Evolutionary conservation across 2,888 invertebrate genomes (phyloP), one percentile per base, ranked within the genome.

Genomic region (Zele albiditarsus): DNA sequence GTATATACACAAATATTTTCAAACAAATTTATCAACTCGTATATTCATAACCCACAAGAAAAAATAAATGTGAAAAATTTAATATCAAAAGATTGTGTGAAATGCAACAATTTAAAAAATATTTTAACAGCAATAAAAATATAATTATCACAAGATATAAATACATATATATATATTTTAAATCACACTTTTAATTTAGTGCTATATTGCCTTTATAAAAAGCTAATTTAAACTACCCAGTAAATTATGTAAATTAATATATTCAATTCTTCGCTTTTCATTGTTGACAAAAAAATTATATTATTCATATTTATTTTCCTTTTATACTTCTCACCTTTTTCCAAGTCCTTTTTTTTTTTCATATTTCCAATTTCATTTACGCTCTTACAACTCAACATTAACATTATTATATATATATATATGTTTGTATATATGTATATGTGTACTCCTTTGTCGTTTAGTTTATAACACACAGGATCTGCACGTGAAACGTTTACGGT

Each of bases 401-500:
- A n/a, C n/a, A n/a, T n/a, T n/a, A 38, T 16, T 46, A 46, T 46
- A 46, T 2, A 46, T 3, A 46, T 46, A n/a, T 5, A 14, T 16
- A 16, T n/a, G n/a, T 46, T n/a, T 46, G n/a, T 46, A n/a, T n/a
- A 16, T 4, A 14, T 46, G 46, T n/a, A 46, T n/a, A 46, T 46
- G n/a, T 46, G n/a, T 5, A 46, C 46, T 27, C 33, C 63, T 63
- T 63, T 63, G 63, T 63, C 53, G 23, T 33, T 66, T 25, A 42
- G 42, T 46, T 66, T 12, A 68, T 46, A 28, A 68, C 28, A 27
- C 38, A 70, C 25, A 57, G n/a, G n/a, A 53, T 53, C n/a, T 46
- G 46, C 33, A 68, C 28, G 53, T 62, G 71, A 62, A 60, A 27
- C 46, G 62, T 62, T 62, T 71, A 62, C 25, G 27, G 62, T 42